Evolutionary conservation across 2,888 invertebrate species (phyloP).

Genomic region (Drepana falcataria): DNA sequence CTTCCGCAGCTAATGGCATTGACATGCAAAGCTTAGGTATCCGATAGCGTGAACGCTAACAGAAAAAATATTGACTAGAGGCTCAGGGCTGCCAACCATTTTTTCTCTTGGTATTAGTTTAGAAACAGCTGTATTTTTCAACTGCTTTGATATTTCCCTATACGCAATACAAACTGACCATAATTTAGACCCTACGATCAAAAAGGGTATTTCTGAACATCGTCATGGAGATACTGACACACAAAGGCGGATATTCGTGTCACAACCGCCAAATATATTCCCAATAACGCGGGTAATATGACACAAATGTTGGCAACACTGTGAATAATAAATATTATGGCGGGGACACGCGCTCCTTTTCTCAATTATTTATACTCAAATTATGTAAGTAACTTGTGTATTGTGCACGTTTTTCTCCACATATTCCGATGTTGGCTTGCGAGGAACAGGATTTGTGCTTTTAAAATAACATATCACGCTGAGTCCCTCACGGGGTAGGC

Average conservation of each 20-base stretch:
- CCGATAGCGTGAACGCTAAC: too few relatives aligned
- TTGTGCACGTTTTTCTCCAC: conserved; percentile 15
- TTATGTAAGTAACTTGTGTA: conserved; percentile 60
- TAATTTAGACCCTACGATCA: conserved; percentile 1
- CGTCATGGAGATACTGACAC: neutral
- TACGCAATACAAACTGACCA: neutral
- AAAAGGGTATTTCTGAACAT: conserved; percentile 1
- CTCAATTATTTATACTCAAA: conserved; percentile 74
- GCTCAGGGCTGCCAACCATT: too few relatives aligned
- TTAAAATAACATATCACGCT: too few relatives aligned
- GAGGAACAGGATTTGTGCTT: neutral
- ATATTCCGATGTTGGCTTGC: neutral
- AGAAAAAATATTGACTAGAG: too few relatives aligned
- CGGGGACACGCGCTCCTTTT: conserved; percentile 48
- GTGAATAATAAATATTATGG: conserved; percentile 72
- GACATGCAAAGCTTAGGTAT: too few relatives aligned
- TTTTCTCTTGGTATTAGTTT: too few relatives aligned
- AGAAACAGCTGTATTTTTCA: neutral
- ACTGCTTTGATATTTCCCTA: neutral
- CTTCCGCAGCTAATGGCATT: too few relatives aligned
- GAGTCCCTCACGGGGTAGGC: too few relatives aligned
- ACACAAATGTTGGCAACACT: conserved; percentile 68
- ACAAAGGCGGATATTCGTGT: conserved; percentile 41
- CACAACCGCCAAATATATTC: conserved; percentile 66
- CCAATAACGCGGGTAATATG: conserved; percentile 72